A percentile compares a stretch with the other conserved stretches of the same genome.
Evolutionary conservation across 2,888 invertebrate species (phyloP).

Genomic region (Drosophila ezoana): DNA sequence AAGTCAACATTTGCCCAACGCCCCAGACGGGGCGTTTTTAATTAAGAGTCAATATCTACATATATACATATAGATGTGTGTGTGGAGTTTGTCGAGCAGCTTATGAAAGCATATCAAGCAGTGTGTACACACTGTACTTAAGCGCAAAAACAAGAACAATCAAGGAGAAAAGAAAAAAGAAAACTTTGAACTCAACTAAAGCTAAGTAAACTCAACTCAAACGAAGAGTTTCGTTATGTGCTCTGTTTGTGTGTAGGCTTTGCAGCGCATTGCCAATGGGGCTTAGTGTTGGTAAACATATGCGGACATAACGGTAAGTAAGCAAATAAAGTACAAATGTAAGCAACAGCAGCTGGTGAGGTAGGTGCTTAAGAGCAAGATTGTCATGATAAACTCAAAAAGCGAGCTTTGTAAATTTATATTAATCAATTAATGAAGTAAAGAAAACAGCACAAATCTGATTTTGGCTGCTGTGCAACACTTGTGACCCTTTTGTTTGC

Average conservation of each 20-base stretch:
- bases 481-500: not conserved
- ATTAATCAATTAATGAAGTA: not conserved
- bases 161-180: not conserved
- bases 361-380: not conserved
- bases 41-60: constrained; percentile 69
- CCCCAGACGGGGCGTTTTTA: constrained; percentile 32
- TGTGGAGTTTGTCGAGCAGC: constrained; percentile 15
- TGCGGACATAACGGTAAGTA: constrained; percentile 8
- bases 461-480: not conserved
- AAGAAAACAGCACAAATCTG: not conserved
- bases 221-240: constrained; percentile 1
- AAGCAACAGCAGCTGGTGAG: constrained; percentile 4
- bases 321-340: constrained; percentile 19
- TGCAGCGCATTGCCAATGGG: constrained; percentile 4
- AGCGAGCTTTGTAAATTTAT: not conserved
- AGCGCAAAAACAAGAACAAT: constrained; percentile 5
- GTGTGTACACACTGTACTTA: constrained; percentile 14
- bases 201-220: constrained; percentile 6
- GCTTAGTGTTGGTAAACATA: constrained; percentile 32
- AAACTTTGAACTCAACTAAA: not conserved
- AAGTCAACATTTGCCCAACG: constrained; percentile 51
- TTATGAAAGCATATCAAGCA: constrained; percentile 49
- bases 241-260: constrained; percentile 15
- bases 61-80: not conserved
- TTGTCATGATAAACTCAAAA: not conserved